phyloP scores from a whole-genome alignment of 2,797 vertebrate species.

The Morelia viridis region DNA sequence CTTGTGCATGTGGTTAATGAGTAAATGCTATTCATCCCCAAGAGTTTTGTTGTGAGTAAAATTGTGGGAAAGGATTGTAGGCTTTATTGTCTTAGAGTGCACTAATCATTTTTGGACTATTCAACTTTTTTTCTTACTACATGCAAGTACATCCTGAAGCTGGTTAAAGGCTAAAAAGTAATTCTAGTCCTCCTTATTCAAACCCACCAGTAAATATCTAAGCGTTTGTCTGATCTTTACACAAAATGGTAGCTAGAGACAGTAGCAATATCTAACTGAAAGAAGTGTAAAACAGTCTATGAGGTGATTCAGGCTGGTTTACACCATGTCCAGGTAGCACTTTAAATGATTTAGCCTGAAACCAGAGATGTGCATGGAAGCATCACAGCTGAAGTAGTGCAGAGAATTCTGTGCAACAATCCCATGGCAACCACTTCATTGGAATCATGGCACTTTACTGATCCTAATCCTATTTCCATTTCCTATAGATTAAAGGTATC shows the following conservation, averaged over 20 bases:
- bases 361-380: background rate
- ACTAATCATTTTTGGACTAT: slow-evolving; percentile 58
- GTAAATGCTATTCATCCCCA: background rate
- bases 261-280: background rate
- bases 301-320: background rate
- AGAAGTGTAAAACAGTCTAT: background rate
- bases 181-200: background rate
- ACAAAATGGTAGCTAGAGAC: background rate
- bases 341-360: background rate
- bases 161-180: background rate
- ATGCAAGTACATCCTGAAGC: background rate
- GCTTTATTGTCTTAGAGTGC: slow-evolving; percentile 51
- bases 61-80: slow-evolving; percentile 7
- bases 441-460: background rate
- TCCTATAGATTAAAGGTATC: background rate
- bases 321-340: background rate
- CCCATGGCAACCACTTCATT: background rate
- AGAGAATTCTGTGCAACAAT: background rate
- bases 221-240: background rate
- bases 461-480: background rate
- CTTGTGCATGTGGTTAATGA: background rate
- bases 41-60: slow-evolving; percentile 4
- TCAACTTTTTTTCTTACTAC: slow-evolving; percentile 28
- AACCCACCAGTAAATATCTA: background rate
- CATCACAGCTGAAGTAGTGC: background rate